A percentile compares a stretch with the other conserved stretches of the same genome.
Conservation (phyloP, 2,888 invertebrate genomes). For the Acrobasis repandana region DNA sequence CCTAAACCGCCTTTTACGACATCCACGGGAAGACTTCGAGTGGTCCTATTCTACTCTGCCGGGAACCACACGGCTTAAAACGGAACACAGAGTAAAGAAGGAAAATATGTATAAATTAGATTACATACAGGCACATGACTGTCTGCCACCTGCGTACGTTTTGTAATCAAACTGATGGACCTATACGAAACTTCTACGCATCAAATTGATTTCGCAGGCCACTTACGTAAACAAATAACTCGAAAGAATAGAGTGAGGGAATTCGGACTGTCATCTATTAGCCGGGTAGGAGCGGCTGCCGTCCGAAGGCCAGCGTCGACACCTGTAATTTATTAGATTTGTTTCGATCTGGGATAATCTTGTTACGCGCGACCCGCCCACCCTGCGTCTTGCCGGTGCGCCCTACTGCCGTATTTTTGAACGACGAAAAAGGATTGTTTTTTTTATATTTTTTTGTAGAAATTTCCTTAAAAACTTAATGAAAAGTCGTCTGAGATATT, state of each 20-base stretch:
- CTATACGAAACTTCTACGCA: background rate
- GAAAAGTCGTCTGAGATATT: no score
- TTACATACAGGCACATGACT: no score
- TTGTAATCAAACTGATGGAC: constrained; percentile 20
- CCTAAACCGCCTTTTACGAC: no score
- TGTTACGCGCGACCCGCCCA: constrained; percentile 52
- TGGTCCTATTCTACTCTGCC: no score
- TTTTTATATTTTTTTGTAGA: no score
- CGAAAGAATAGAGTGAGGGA: constrained; percentile 31
- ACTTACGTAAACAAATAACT: constrained; percentile 41
- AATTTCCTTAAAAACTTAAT: no score
- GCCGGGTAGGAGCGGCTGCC: constrained; percentile 42
- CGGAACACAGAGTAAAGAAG: no score
- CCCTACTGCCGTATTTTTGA: constrained; percentile 26
- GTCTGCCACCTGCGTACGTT: constrained; percentile 1
- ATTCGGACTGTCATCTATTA: constrained; percentile 44
- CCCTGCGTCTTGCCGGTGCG: constrained; percentile 21
- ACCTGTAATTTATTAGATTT: constrained; percentile 78
- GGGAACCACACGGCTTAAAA: no score
- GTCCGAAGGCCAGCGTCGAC: constrained; percentile 54
- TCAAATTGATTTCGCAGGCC: constrained; percentile 32
- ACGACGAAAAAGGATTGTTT: constrained; percentile 17
- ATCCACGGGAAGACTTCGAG: no score
- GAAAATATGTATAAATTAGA: no score
- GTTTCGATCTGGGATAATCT: constrained; percentile 72